Evolutionary conservation across 2,113 vertebrate genomes (phyloP).

Genomic region (Gavialis gangeticus): DNA sequence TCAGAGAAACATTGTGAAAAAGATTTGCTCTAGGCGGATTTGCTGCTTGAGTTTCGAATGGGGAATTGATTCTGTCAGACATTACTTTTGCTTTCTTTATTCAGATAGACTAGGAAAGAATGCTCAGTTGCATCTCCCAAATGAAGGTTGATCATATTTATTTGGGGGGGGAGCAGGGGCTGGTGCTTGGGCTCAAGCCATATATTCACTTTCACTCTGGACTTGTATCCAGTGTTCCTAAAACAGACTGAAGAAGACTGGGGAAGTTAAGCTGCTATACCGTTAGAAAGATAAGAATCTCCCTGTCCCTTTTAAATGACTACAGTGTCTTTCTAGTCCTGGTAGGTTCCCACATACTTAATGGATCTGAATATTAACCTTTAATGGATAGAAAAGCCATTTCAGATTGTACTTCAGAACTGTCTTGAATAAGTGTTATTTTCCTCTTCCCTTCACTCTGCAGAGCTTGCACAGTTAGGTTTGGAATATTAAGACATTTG

Average conservation of each 20-base stretch:
- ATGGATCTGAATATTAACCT: background rate
- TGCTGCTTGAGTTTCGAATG: background rate
- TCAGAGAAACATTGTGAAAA: background rate
- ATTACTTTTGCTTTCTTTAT: background rate
- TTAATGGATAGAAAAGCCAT: background rate
- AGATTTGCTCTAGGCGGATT: background rate
- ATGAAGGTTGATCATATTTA: background rate
- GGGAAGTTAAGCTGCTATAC: background rate
- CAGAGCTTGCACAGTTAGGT: background rate
- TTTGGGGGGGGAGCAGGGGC: no score
- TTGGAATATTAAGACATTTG: background rate
- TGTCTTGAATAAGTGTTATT: background rate
- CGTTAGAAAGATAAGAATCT: background rate
- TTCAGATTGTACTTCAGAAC: background rate
- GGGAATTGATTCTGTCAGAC: background rate
- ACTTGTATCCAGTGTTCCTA: background rate
- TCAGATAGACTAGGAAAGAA: background rate
- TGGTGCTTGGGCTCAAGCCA: background rate
- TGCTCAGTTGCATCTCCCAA: background rate
- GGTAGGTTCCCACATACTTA: background rate
- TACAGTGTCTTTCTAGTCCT: background rate
- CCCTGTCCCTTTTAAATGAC: background rate
- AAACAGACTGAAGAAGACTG: background rate
- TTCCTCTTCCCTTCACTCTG: background rate
- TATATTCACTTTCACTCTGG: no score